Base-by-base conservation (phyloP, 2,113 vertebrate genomes). In the Poicephalus meyeri region DNA sequence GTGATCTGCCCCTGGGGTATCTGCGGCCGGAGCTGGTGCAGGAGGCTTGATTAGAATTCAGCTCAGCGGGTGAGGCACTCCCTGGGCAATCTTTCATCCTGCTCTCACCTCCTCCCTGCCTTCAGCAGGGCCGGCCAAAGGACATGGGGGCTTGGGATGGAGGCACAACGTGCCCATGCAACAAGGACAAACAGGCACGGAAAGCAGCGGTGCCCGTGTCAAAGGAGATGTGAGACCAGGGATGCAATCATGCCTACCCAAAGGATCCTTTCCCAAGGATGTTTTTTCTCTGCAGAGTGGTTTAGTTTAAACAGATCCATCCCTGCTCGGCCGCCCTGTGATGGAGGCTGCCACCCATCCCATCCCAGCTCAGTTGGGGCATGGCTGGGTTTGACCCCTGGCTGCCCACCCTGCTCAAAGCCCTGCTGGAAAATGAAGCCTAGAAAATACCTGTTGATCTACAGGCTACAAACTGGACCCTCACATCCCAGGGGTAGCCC, bases 41-140 rank as follows among this genome's bases (percentile, higher is more conserved):
- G 10, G 47, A 93, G 41, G 1, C 65, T 80, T 46, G 2, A 96
- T 97, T 97, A 93, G 89, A 92, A 97, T 97, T 97, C 97, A 77
- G 84, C 93, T 97, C 97, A 89, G 93, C 80, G 49, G 95, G 58
- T 49, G 14, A 83, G 71, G 55, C 0, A 13, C 90, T 74, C 7
- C 14, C 39, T 80, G 92, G 80, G 86, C 63, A 66, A 91, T 65
- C 49, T 21, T 49, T 97, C 86, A 52, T 63, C 60, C 53, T 33
- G 2, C 84, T 49, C 42, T 46, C 21, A 4, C 68, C 78, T 35
- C 41, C 50, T 23, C 42, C 28, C 41, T 16, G 64, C 55, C 11
- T 28, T n/a, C 55, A 58, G 20, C 8, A 0, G 2, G 12, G 14
- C 68, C 50, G 3, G 53, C 61, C 55, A n/a, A 58, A 8, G 76